Evolutionary conservation across 2,113 vertebrate genomes (phyloP), one percentile per base, ranked within the genome.

Genomic region (Gracilinanus agilis): DNA sequence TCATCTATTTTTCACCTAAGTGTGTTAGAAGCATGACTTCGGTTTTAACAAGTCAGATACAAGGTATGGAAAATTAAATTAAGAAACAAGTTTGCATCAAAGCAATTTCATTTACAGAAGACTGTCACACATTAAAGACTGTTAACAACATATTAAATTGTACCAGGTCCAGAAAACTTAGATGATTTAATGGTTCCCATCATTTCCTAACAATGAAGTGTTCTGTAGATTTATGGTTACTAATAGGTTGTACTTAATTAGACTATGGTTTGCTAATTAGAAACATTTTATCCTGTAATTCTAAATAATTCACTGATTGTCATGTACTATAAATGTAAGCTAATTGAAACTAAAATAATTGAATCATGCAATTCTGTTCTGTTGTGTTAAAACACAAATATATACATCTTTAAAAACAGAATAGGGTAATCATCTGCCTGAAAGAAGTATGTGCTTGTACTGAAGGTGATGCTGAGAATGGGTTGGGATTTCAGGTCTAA

Each of bases 191-290:
- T 90, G 23, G 7, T 58, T 54, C 61, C 94, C 94, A 83, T 88
- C 95, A 12, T 40, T 90, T 2, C 53, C 93, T 54, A 44, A 1
- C 49, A 95, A 96, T 44, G 88, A 75, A 97, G 95, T 95, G 92
- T 95, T 0, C n/a, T 88, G 23, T 44, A 96, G 12, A 90, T 91
- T 94, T 95, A 75, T 27, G 92, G 88, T 8, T 92, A 58, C 89
- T 89, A 94, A 95, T 23, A 25, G 93, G 96, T 93, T 40, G 2
- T 7, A 90, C 95, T 92, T 96, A 96, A 96, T 95, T 94, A 96
- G 89, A 93, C 10, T 55, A 24, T 53, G 93, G 90, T 7, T 91
- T 40, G 4, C 89, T 16, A 19, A 93, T 83, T 83, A 83, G 67
- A 83, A 83, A 83, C 67, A 83, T 83, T 83, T 83, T 83, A 83